Percentiles rank a stretch among this genome's conserved stretches.
phyloP scores from a whole-genome alignment of 2,797 vertebrate genomes.

The Tokudaia tokunoshimensis region DNA sequence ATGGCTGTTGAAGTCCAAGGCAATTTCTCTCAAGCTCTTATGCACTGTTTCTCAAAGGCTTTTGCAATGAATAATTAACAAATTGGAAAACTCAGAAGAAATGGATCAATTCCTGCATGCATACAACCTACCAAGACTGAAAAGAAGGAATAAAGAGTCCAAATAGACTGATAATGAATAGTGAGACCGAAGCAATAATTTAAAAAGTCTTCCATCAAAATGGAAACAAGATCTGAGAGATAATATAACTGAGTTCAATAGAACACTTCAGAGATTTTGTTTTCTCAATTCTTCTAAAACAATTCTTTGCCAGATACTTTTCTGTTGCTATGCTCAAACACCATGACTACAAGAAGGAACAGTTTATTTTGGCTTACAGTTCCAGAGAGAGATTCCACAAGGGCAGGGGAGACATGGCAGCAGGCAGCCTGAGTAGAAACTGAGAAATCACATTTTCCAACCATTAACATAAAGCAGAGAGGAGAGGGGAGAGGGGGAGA shows the following conservation, averaged over 20 bases:
- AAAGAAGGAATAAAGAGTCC: not conserved
- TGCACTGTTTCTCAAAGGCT: not conserved
- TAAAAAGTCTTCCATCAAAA: not conserved
- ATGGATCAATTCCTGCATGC: not conserved
- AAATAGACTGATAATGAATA: not conserved
- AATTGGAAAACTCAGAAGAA: not conserved
- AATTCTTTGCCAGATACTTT: not conserved
- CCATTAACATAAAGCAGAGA: not conserved
- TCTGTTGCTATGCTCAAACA: not conserved
- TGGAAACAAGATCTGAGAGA: not conserved
- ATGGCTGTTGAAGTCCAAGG: not conserved
- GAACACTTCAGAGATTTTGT: not conserved
- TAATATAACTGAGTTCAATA: not conserved
- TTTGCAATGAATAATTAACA: conserved; percentile 3
- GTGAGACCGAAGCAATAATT: not conserved
- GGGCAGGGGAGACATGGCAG: too few species aligned
- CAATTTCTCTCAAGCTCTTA: not conserved
- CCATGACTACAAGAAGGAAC: not conserved
- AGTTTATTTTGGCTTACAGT: not conserved
- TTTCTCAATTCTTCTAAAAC: not conserved
- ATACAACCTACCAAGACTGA: not conserved
- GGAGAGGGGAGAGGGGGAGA: accelerated
- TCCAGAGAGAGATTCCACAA: not conserved
- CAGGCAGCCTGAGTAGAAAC: not conserved
- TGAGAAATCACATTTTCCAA: not conserved